phyloP scores from a whole-genome alignment of 2,888 invertebrate genomes.

The Phyllotreta cruciferae region DNA sequence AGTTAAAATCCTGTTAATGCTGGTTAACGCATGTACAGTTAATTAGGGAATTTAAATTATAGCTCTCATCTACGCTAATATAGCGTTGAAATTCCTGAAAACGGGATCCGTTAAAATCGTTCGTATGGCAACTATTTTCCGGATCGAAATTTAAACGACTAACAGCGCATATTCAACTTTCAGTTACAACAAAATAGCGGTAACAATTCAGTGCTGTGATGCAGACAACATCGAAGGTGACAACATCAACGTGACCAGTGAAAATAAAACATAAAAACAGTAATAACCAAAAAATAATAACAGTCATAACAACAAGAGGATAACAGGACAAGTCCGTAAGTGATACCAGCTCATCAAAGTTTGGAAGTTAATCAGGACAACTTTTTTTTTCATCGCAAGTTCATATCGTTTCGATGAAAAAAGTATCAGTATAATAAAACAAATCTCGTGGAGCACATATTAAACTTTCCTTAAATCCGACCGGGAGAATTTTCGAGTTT shows the following conservation, averaged over 20 bases:
- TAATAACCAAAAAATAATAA: constrained; percentile 6
- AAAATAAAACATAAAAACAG: constrained; percentile 29
- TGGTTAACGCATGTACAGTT: too few relatives aligned
- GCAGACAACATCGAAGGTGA: constrained; percentile 56
- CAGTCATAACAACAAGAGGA: constrained; percentile 39
- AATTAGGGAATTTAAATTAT: too few relatives aligned
- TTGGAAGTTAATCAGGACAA: constrained; percentile 11
- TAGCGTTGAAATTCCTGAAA: too few relatives aligned
- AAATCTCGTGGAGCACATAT: too few relatives aligned
- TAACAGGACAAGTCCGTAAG: constrained; percentile 23
- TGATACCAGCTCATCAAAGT: constrained; percentile 14
- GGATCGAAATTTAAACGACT: background rate
- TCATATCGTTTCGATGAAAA: too few relatives aligned
- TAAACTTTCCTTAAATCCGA: too few relatives aligned
- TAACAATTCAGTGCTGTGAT: constrained; percentile 46
- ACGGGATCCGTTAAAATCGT: too few relatives aligned
- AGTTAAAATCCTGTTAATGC: too few relatives aligned
- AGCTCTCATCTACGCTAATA: too few relatives aligned
- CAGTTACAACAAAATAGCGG: constrained; percentile 20
- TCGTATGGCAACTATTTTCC: constrained; percentile 1
- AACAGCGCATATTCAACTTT: background rate
- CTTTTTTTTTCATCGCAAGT: background rate
- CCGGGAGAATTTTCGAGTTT: too few relatives aligned
- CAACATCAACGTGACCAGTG: constrained; percentile 57
- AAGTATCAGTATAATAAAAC: too few relatives aligned